Percentiles rank a stretch among this genome's conserved stretches.
These are phyloP conservation scores for Heterodera filipjevi DNA, from an alignment of 2,888 invertebrate genomes.

Conservation along the genomic window DNA sequence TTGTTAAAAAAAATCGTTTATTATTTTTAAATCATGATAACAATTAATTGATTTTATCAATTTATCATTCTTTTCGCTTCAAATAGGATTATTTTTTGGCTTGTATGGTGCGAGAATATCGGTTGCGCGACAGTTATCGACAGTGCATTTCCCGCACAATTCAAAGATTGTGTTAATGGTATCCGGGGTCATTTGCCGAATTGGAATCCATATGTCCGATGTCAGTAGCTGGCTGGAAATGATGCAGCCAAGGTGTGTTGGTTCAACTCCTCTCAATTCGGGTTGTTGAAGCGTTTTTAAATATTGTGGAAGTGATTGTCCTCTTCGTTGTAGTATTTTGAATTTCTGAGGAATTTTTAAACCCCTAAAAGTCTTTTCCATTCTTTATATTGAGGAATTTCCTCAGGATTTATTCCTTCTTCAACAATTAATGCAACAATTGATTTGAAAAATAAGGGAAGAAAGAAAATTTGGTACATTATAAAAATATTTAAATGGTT, in stretches of 20 bases:
- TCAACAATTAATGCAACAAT: not conserved
- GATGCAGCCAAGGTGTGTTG: not conserved
- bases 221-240: not conserved
- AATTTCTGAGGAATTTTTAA: not conserved
- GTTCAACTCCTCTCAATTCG: not conserved
- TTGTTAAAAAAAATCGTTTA: too few species aligned
- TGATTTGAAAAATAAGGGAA: not conserved
- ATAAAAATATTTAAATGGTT: not conserved
- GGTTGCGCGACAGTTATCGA: not conserved
- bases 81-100: not conserved
- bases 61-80: not conserved
- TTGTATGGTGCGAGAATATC: not conserved
- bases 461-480: not conserved
- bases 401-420: not conserved
- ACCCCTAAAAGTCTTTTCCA: slow-evolving; percentile 1
- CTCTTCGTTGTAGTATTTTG: too few species aligned
- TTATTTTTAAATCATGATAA: too few species aligned
- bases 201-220: slow-evolving; percentile 8
- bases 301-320: too few species aligned
- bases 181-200: not conserved
- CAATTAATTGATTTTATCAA: too few species aligned
- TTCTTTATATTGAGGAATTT: slow-evolving; percentile 18
- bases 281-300: too few species aligned
- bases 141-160: not conserved
- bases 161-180: not conserved